A percentile compares a stretch with the other conserved stretches of the same genome.
Evolutionary conservation across 2,797 vertebrate species (phyloP).

Genomic region (Gadopsis marmoratus): DNA sequence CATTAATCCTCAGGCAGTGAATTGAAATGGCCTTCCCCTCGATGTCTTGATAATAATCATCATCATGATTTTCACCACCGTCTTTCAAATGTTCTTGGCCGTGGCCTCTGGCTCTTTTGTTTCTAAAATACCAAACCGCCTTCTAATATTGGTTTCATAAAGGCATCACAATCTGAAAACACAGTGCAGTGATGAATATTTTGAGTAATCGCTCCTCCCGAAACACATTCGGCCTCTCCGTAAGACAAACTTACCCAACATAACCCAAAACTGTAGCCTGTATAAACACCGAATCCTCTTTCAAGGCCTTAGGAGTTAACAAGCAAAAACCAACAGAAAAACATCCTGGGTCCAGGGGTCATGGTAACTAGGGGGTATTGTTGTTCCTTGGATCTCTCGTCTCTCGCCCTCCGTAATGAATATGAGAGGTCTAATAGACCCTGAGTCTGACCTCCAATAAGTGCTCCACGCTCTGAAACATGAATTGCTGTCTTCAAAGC

Average conservation of each 20-base stretch:
- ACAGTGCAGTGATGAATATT: constrained; percentile 46
- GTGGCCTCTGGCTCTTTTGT: constrained; percentile 49
- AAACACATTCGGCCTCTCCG: constrained; percentile 34
- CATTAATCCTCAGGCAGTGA: constrained; percentile 76
- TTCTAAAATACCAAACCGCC: constrained; percentile 45
- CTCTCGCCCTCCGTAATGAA: constrained; percentile 82
- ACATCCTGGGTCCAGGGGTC: constrained; percentile 80
- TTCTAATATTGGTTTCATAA: constrained; percentile 43
- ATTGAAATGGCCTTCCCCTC: constrained; percentile 62
- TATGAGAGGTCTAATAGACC: constrained; percentile 84
- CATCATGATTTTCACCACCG: constrained; percentile 65
- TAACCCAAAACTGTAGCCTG: constrained; percentile 48
- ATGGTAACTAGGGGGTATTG: constrained; percentile 73
- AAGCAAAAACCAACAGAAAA: constrained; percentile 81
- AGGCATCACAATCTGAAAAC: constrained; percentile 36
- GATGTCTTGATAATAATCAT: constrained; percentile 71
- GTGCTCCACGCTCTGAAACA: constrained; percentile 81
- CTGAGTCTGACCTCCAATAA: constrained; percentile 81
- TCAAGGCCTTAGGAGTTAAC: constrained; percentile 61
- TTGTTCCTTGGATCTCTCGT: constrained; percentile 73
- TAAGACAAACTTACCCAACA: constrained; percentile 43
- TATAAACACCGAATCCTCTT: constrained; percentile 47
- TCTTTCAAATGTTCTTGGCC: constrained; percentile 65
- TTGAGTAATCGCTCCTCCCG: constrained; percentile 33
- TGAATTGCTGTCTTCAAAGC: constrained; percentile 86